Evolutionary conservation across 2,113 vertebrate species (phyloP), one percentile per base, ranked within the genome.

Genomic region (Ursus arctos): DNA sequence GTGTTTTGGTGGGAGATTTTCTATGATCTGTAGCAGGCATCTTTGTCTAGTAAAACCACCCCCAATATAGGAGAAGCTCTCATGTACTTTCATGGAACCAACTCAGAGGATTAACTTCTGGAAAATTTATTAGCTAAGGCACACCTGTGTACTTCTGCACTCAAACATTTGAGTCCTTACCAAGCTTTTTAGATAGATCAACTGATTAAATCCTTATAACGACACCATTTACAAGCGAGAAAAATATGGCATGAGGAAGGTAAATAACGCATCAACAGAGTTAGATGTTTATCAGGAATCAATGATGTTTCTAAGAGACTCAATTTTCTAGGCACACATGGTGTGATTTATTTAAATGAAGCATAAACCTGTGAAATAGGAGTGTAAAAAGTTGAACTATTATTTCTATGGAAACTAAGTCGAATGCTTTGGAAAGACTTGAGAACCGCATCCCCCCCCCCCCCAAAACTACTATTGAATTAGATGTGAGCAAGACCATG

Each of bases 321-420:
- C 72, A 18, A 12, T 57, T 96, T 81, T 55, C 89, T 28, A 79
- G 71, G 65, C 36, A 72, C 65, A 47, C 5, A 8, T n/a, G 8
- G n/a, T 91, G 7, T 57, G 36, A 84, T 47, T 93, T 84, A 93
- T 82, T 88, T 65, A 93, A 91, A 94, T 76, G 67, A 55, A 94
- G 65, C 51, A 12, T 74, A 96, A 94, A 26, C 22, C 71, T 72
- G 40, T 85, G 47, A 94, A 96, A 90, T 87, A 82, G 24, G 63
- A 71, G 49, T 71, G 18, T 82, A 57, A 91, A 88, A 84, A 84
- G 53, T 55, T 59, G 9, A 95, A 65, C 51, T 95, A 36, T 71
- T 77, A 63, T 96, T 63, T 95, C 65, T 94, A 19, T 94, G 90
- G 83, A 95, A 97, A 88, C 43, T 51, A 61, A 81, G 7, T 72